phyloP scores from a whole-genome alignment of 64 coral and sea anemone species.

The Actinia equina region DNA sequence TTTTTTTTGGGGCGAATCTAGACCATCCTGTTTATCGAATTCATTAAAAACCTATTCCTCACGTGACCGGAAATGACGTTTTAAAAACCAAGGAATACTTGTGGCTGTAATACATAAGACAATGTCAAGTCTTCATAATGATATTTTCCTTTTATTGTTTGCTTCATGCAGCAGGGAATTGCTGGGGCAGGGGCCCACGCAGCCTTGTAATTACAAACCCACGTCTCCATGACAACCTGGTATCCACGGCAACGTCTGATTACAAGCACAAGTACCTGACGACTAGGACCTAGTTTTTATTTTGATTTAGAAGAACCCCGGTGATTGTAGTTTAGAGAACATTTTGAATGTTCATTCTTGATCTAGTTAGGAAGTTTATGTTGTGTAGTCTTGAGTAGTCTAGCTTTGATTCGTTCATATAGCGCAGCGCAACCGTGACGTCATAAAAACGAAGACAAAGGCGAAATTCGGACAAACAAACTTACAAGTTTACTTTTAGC shows the following conservation, averaged over 20 bases:
- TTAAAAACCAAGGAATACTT: too few relatives aligned
- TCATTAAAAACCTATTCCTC: too few relatives aligned
- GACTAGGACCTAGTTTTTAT: not conserved
- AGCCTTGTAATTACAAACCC: not conserved
- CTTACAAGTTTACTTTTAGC: too few relatives aligned
- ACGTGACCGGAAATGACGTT: too few relatives aligned
- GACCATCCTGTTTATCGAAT: too few relatives aligned
- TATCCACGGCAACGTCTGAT: not conserved
- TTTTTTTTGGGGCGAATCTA: too few relatives aligned
- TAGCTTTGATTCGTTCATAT: too few relatives aligned
- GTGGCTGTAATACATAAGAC: not conserved
- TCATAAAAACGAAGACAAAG: too few relatives aligned
- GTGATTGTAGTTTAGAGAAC: not conserved
- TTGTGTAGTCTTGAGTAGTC: too few relatives aligned
- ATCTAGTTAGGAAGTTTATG: not conserved
- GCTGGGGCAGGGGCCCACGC: not conserved
- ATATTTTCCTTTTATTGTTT: not conserved
- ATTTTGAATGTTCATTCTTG: not conserved
- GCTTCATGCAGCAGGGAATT: not conserved
- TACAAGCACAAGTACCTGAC: not conserved
- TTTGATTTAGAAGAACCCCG: not conserved
- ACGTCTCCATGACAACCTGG: slow-evolving; percentile 2
- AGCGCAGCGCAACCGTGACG: too few relatives aligned
- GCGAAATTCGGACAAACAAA: too few relatives aligned
- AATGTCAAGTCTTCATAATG: not conserved